Conservation (phyloP, 2,888 invertebrate species). For the Strigamia crassipes region DNA sequence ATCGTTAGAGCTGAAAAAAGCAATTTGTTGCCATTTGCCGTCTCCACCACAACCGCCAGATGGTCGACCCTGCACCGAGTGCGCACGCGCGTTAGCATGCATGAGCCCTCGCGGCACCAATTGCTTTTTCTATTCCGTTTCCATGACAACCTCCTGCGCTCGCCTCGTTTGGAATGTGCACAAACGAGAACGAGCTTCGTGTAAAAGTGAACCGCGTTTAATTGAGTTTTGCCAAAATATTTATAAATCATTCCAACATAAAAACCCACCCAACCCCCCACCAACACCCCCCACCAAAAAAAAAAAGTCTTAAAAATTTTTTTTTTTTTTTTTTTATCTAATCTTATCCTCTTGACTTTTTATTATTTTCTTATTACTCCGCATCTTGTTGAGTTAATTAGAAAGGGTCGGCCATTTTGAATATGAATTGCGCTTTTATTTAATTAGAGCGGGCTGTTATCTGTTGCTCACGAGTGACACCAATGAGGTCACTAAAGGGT, state of each 20-base stretch:
- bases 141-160: slow-evolving; percentile 21
- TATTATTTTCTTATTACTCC: neutral
- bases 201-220: slow-evolving; percentile 17
- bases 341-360: neutral
- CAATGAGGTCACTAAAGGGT: slow-evolving; percentile 17
- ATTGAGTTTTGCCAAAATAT: slow-evolving; percentile 12
- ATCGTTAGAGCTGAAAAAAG: slow-evolving; percentile 21
- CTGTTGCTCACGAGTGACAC: slow-evolving; percentile 2
- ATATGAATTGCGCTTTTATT: slow-evolving; percentile 17
- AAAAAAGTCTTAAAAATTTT: too few species aligned
- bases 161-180: slow-evolving; percentile 6
- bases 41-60: slow-evolving; percentile 21
- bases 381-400: slow-evolving; percentile 1
- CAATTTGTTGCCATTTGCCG: slow-evolving; percentile 21
- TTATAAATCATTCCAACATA: neutral
- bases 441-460: neutral
- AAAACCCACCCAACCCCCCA: too few species aligned
- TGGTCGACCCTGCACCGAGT: slow-evolving; percentile 21
- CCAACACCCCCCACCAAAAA: neutral
- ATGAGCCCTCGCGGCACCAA: slow-evolving; percentile 21
- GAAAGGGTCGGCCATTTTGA: slow-evolving; percentile 2
- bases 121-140: slow-evolving; percentile 17
- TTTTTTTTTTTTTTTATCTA: too few species aligned
- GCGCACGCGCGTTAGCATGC: slow-evolving; percentile 21
- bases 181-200: slow-evolving; percentile 6